Base-by-base conservation (phyloP, 2,797 vertebrate genomes). In the Fistularia tabacaria region DNA sequence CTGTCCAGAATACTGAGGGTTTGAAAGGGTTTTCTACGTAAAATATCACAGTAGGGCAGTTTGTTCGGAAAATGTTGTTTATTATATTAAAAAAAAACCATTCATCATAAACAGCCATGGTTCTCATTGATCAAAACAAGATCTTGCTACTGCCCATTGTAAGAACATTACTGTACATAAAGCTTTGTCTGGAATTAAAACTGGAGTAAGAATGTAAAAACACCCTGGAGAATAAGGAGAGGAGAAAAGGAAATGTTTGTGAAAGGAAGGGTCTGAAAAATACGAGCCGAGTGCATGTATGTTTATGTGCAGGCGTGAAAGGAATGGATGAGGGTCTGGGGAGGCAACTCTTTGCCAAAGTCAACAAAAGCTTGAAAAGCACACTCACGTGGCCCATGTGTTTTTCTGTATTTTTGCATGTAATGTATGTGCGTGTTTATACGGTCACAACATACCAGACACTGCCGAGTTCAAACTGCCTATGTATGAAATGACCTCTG, bases 301-400 rank as follows among this genome's bases (percentile, higher is more conserved):
- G 13, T 63, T 54, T 66, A 49, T 48, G 54, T 59, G 50, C 36
- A 10, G 41, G 55, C 12, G 54, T 55, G 55, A 44, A 73, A 66
- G 67, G 62, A 73, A 63, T 42, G 60, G 37, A 36, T 42, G 49
- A 51, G 14, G 53, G 13, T 36, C 11, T 9, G 15, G 10, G 38
- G 57, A 25, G 36, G 37, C 10, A 47, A 41, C 8, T 9, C 1
- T 7, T 13, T 53, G 51, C 71, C 69, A 76, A 73, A 72, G 53
- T 73, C 71, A 79, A 69, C 65, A 79, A 57, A 73, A 55, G 48
- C 52, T 51, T 64, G 46, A 59, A 66, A 71, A 62, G 45, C 59
- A 46, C 13, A 38, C 39, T 73, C 51, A 71, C 12, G 42, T 65
- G 54, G 46, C 46, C 14, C 38, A 25, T 49, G 44, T 71, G 39